Conservation (phyloP, 2,888 invertebrate genomes). For the Caenorhabditis angaria region DNA sequence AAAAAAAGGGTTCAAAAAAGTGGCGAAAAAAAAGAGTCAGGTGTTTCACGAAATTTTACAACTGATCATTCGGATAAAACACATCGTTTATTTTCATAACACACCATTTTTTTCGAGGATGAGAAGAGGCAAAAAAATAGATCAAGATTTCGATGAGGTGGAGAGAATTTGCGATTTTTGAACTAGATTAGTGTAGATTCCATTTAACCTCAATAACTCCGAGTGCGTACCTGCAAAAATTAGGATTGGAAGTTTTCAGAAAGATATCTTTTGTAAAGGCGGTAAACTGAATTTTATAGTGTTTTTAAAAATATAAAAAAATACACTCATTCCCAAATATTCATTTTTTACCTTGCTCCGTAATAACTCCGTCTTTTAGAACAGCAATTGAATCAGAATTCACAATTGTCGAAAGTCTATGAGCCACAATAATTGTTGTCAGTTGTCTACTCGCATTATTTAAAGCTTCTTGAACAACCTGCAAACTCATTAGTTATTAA, state of each 20-base stretch:
- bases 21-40: conserved; percentile 30
- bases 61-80: conserved; percentile 27
- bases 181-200: conserved; percentile 18
- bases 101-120: conserved; percentile 9
- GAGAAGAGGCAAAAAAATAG: not conserved
- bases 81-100: conserved; percentile 46
- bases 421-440: conserved; percentile 74
- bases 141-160: not conserved
- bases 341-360: conserved; percentile 28
- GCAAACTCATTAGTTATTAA: conserved; percentile 67
- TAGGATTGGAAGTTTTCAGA: not conserved
- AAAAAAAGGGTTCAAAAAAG: not conserved
- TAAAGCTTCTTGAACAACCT: conserved; percentile 77
- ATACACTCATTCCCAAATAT: too few relatives aligned
- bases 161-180: conserved; percentile 13
- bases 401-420: conserved; percentile 75
- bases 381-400: conserved; percentile 74
- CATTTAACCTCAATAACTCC: conserved; percentile 10
- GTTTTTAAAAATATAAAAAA: too few relatives aligned
- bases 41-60: conserved; percentile 38
- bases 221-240: conserved; percentile 19
- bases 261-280: too few relatives aligned
- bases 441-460: conserved; percentile 76
- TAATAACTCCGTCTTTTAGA: conserved; percentile 70
- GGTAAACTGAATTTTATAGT: too few relatives aligned